Conservation (phyloP, 2,888 invertebrate genomes). For the Pomacea canaliculata region DNA sequence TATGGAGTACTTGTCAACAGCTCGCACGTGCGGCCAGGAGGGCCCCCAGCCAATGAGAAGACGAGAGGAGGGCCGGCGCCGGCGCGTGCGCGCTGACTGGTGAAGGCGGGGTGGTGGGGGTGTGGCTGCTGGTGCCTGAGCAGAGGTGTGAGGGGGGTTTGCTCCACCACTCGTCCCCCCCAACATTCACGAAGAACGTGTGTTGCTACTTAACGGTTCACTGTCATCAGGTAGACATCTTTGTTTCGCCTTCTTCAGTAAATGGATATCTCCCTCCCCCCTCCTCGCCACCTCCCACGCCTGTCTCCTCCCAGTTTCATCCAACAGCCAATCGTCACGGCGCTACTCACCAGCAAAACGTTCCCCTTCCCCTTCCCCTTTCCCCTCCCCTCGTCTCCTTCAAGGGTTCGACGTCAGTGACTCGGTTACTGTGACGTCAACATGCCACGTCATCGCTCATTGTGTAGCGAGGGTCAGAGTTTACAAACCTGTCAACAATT, state of each 20-base stretch:
- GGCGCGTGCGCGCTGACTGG: conserved; percentile 11
- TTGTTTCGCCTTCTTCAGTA: background rate
- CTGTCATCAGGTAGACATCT: background rate
- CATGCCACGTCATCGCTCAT: too few species aligned
- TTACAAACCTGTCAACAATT: too few species aligned
- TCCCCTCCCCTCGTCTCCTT: too few species aligned
- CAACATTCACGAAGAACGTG: background rate
- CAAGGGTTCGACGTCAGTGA: too few species aligned
- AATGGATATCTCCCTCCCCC: background rate
- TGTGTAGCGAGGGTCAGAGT: too few species aligned
- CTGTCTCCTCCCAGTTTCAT: background rate
- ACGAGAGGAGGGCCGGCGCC: background rate
- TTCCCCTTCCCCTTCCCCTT: too few species aligned
- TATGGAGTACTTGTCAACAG: background rate
- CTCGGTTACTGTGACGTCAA: too few species aligned
- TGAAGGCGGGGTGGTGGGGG: conserved; percentile 1
- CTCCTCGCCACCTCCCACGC: background rate
- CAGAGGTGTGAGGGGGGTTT: background rate
- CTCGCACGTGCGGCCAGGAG: conserved; percentile 6
- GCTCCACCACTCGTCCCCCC: too few species aligned
- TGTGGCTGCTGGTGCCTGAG: background rate
- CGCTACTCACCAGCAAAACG: too few species aligned
- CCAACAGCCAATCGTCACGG: background rate
- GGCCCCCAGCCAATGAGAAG: conserved; percentile 2
- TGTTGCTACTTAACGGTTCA: background rate